These are phyloP conservation scores for Liposcelis brunnea DNA, from an alignment of 2,888 invertebrate species.

Conservation along the genomic window DNA sequence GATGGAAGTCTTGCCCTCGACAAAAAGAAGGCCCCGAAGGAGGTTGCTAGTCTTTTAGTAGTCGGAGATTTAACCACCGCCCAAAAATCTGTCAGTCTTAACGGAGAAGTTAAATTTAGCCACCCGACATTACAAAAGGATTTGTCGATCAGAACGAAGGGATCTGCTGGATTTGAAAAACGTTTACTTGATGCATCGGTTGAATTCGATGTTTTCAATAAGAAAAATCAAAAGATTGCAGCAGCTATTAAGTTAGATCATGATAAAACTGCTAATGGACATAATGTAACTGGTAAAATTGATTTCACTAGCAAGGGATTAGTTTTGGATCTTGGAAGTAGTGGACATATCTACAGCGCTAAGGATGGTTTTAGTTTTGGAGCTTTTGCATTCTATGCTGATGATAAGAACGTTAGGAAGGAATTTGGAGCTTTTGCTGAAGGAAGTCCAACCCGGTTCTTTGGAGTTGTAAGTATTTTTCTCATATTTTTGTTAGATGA, in stretches of 20 bases:
- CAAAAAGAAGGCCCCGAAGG: slow-evolving; percentile 49
- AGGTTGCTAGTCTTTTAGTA: slow-evolving; percentile 41
- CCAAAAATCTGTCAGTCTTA: slow-evolving; percentile 29
- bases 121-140: slow-evolving; percentile 48
- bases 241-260: slow-evolving; percentile 22
- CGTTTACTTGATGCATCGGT: slow-evolving; percentile 28
- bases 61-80: slow-evolving; percentile 33
- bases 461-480: slow-evolving; percentile 11
- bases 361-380: slow-evolving; percentile 8
- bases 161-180: slow-evolving; percentile 16
- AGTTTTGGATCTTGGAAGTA: slow-evolving; percentile 12
- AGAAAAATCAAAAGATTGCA: slow-evolving; percentile 37
- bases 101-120: slow-evolving; percentile 41
- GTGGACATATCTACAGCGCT: slow-evolving; percentile 3
- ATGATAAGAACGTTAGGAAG: slow-evolving; percentile 14
- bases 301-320: slow-evolving; percentile 28
- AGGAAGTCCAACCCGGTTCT: slow-evolving; percentile 10
- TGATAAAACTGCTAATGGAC: slow-evolving; percentile 22
- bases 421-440: slow-evolving; percentile 13
- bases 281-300: slow-evolving; percentile 25
- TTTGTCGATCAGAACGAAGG: slow-evolving; percentile 29
- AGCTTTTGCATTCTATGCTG: slow-evolving; percentile 11
- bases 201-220: slow-evolving; percentile 40
- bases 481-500: background rate
- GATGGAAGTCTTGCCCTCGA: slow-evolving; percentile 50